These are phyloP conservation scores for Sandelia bainsii DNA, from an alignment of 2,797 vertebrate species.

Conservation along the genomic window DNA sequence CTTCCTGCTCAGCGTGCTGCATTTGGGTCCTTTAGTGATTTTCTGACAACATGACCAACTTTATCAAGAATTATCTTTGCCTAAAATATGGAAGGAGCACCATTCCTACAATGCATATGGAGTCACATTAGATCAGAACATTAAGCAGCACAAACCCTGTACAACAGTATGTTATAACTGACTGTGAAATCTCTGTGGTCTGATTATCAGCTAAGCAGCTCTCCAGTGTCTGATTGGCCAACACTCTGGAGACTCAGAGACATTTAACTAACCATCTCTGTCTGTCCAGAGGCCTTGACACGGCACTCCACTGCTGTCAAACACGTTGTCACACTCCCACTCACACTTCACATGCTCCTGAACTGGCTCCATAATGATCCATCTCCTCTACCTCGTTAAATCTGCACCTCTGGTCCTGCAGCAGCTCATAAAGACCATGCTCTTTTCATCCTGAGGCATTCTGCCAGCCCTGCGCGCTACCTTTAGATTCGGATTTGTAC, in stretches of 20 bases:
- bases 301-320: constrained; percentile 27
- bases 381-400: constrained; percentile 28
- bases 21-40: too few relatives aligned
- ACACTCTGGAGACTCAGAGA: constrained; percentile 27
- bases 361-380: constrained; percentile 19
- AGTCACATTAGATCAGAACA: neutral
- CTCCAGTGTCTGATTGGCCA: neutral
- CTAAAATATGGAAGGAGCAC: too few relatives aligned
- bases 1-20: too few relatives aligned
- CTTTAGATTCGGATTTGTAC: constrained; percentile 2
- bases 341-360: constrained; percentile 15
- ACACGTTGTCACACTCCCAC: constrained; percentile 27
- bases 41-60: too few relatives aligned
- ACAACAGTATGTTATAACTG: neutral
- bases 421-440: constrained; percentile 10
- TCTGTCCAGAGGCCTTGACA: constrained; percentile 2
- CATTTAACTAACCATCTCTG: constrained; percentile 32
- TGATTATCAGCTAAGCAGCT: constrained; percentile 3
- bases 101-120: too few relatives aligned
- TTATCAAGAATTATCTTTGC: too few relatives aligned
- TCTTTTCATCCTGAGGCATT: constrained; percentile 15
- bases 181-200: neutral
- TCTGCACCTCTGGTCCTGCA: constrained; percentile 18
- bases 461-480: neutral
- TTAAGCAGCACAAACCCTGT: neutral